Conservation (phyloP, 2,797 vertebrate species). For the Mormyrus proboscirostris region DNA sequence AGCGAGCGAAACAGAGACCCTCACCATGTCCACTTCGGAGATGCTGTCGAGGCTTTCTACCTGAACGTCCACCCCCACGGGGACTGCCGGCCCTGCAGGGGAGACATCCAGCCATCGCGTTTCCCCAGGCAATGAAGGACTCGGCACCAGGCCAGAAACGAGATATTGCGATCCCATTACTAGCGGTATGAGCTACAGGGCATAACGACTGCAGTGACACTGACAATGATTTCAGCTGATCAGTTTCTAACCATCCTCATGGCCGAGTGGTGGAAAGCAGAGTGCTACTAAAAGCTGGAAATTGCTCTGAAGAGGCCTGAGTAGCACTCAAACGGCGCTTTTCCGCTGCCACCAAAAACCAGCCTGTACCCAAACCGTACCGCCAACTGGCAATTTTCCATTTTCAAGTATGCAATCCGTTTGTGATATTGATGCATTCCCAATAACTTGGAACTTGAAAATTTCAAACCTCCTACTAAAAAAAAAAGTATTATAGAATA, state of each 20-base stretch:
- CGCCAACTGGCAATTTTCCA: neutral
- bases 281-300: neutral
- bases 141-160: neutral
- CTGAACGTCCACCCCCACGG: constrained; percentile 90
- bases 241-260: neutral
- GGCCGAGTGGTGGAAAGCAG: neutral
- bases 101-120: neutral
- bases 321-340: neutral
- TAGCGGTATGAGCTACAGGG: neutral
- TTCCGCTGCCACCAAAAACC: neutral
- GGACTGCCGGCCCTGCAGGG: constrained; percentile 81
- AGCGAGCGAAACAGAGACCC: constrained; percentile 30
- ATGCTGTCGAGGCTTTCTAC: constrained; percentile 95
- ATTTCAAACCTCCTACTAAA: neutral
- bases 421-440: neutral
- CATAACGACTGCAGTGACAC: neutral
- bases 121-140: neutral
- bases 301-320: neutral
- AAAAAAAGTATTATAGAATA: neutral
- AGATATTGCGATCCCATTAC: neutral
- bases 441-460: neutral
- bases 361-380: neutral
- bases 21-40: constrained; percentile 95
- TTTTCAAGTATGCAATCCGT: neutral
- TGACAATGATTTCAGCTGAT: neutral